A percentile compares a stretch with the other conserved stretches of the same genome.
Conservation (phyloP, 2,888 invertebrate species). For the Megastigmus dorsalis region DNA sequence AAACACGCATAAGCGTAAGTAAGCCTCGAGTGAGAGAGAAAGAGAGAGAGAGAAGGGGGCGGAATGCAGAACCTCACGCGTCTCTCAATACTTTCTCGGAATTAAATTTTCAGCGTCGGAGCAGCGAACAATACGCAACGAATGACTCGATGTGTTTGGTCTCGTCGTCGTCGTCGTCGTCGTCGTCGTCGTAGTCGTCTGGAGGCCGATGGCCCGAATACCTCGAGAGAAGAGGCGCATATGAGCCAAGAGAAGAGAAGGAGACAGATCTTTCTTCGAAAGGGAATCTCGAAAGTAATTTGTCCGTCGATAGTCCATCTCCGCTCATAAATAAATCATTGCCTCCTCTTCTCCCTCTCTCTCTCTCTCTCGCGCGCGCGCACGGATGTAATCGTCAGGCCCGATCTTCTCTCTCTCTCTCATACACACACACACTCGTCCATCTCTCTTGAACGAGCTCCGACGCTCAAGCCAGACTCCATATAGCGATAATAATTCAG, state of each 20-base stretch:
- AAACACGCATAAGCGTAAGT: too few species aligned
- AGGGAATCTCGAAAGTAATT: constrained; percentile 55
- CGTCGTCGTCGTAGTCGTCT: not conserved
- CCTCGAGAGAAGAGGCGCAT: constrained; percentile 11
- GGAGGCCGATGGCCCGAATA: constrained; percentile 47
- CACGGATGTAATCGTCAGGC: constrained; percentile 48
- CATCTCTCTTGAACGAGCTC: too few species aligned
- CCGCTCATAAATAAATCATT: constrained; percentile 55
- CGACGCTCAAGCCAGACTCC: constrained; percentile 3
- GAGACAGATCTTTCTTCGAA: constrained; percentile 52
- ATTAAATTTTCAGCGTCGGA: constrained; percentile 16
- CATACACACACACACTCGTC: not conserved
- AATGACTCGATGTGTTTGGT: constrained; percentile 41
- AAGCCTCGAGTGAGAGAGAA: too few species aligned
- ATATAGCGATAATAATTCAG: constrained; percentile 48
- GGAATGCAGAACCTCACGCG: constrained; percentile 7
- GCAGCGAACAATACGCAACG: constrained; percentile 45
- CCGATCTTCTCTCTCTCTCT: constrained; percentile 12
- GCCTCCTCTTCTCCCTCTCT: constrained; percentile 6
- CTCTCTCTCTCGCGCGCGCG: constrained; percentile 12
- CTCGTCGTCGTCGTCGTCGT: constrained; percentile 24
- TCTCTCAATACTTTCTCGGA: constrained; percentile 43
- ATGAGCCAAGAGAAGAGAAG: not conserved
- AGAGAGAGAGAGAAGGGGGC: too few species aligned
- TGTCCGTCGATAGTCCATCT: constrained; percentile 56